These are phyloP conservation scores for Drosophila falleni DNA, from an alignment of 2,888 invertebrate species.

Conservation along the genomic window DNA sequence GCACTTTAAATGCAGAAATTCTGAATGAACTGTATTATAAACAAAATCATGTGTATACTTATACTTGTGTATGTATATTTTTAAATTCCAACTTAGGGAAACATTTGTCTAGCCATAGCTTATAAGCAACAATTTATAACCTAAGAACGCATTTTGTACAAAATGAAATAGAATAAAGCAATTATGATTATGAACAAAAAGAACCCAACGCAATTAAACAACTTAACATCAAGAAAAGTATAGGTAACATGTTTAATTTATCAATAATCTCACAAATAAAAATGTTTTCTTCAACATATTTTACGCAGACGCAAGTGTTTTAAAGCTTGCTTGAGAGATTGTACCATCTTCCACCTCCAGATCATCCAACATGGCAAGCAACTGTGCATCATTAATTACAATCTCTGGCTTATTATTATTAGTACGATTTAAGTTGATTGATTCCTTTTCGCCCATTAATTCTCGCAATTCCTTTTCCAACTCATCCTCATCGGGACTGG, in stretches of 20 bases:
- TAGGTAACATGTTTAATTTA: conserved; percentile 23
- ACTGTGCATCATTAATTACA: conserved; percentile 75
- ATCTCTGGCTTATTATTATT: conserved; percentile 54
- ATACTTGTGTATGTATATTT: conserved; percentile 65
- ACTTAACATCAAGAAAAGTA: background rate
- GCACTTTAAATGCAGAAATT: conserved; percentile 52
- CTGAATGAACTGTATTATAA: conserved; percentile 49
- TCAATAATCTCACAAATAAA: conserved; percentile 23
- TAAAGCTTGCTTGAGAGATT: conserved; percentile 47
- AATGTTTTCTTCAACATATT: background rate
- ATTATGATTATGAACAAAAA: conserved; percentile 37
- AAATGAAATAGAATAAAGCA: conserved; percentile 72
- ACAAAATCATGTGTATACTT: conserved; percentile 63
- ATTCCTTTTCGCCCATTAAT: conserved; percentile 85
- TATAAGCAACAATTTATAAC: conserved; percentile 66
- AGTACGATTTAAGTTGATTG: background rate
- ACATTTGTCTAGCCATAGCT: conserved; percentile 83
- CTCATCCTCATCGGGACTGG: conserved; percentile 86
- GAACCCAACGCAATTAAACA: background rate
- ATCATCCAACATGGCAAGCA: conserved; percentile 78
- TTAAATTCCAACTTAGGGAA: conserved; percentile 82
- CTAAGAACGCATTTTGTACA: conserved; percentile 78
- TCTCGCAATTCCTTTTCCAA: conserved; percentile 89
- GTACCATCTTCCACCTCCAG: conserved; percentile 76
- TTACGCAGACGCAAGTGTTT: conserved; percentile 28